Base-by-base conservation (phyloP, 2,797 vertebrate genomes). In the Rhinatrema bivittatum region DNA sequence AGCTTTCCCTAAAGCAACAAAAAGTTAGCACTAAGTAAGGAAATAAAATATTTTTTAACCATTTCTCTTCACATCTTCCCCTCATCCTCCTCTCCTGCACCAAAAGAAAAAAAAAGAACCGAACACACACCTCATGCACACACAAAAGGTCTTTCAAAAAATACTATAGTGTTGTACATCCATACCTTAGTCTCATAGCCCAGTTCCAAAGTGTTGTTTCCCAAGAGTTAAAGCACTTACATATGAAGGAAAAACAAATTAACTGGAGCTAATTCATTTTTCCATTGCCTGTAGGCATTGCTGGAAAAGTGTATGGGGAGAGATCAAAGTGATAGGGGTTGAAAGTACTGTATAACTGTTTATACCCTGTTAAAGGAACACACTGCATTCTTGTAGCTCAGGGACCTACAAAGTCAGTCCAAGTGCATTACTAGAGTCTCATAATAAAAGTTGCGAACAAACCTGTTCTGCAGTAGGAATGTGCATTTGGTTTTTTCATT, bases 191-290 rank as follows among this genome's bases (percentile, higher is more conserved):
- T 55, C 34, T 3, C n/a, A n/a, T n/a, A 23, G 9, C 30, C 26
- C 39, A 32, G 2, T 30, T 40, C 24, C 10, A 2, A 32, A 32
- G 9, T 29, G 37, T 37, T 11, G 3, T 50, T 72, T 76, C 69
- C 62, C 65, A 66, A 74, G 39, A 56, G 39, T 35, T 56, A 61
- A 46, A 71, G 38, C 67, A 56, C 52, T 62, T 52, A 33, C 48
- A 62, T 60, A 51, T 60, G 56, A 55, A 48, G 60, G 60, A 65
- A 72, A 75, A 79, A 70, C 70, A 74, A 78, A 84, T 81, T 79
- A 76, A 75, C 75, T 68, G 65, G 50, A 78, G 74, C 74, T 81
- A 76, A 81, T 80, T 82, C 67, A 57, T 81, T 87, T 87, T 85
- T 86, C 85, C 82, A 81, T 76, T 55, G 76, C 82, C 72, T 62